Percentiles rank a stretch among this genome's conserved stretches.
Conservation (phyloP, 2,888 invertebrate genomes). For the Mycogona germanica region DNA sequence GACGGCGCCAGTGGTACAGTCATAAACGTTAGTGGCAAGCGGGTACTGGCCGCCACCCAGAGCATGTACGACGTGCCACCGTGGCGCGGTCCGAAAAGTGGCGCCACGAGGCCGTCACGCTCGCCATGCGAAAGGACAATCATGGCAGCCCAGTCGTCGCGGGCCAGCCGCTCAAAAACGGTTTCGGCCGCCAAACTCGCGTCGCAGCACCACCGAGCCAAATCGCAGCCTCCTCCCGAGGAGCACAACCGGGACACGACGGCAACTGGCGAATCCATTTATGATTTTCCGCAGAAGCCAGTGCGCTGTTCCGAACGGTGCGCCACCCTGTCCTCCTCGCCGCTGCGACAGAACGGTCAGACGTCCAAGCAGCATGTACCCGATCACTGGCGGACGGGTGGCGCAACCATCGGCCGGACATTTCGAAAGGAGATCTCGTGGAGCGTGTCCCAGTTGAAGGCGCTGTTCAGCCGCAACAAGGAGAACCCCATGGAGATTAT, state of each 20-base stretch:
- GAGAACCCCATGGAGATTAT: neutral
- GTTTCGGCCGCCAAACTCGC: neutral
- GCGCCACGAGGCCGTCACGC: no score
- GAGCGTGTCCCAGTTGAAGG: constrained; percentile 13
- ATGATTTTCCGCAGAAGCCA: constrained; percentile 4
- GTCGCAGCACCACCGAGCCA: neutral
- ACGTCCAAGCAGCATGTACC: neutral
- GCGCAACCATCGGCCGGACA: neutral
- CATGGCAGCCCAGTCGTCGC: neutral
- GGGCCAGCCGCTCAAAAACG: neutral
- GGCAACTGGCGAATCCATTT: neutral
- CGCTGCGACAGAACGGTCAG: neutral
- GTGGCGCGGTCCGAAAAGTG: no score
- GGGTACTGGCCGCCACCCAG: constrained; percentile 8
- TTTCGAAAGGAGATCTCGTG: constrained; percentile 10
- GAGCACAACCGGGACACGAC: neutral
- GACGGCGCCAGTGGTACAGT: neutral
- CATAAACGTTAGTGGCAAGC: constrained; percentile 4
- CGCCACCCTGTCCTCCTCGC: neutral
- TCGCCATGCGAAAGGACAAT: neutral
- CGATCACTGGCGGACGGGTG: neutral
- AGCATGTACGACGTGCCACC: constrained; percentile 14
- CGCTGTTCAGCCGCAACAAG: constrained; percentile 6
- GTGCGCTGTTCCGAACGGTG: neutral
- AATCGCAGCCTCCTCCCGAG: constrained; percentile 12